Conservation (phyloP, 2,888 invertebrate species). For the Lottia scabra region DNA sequence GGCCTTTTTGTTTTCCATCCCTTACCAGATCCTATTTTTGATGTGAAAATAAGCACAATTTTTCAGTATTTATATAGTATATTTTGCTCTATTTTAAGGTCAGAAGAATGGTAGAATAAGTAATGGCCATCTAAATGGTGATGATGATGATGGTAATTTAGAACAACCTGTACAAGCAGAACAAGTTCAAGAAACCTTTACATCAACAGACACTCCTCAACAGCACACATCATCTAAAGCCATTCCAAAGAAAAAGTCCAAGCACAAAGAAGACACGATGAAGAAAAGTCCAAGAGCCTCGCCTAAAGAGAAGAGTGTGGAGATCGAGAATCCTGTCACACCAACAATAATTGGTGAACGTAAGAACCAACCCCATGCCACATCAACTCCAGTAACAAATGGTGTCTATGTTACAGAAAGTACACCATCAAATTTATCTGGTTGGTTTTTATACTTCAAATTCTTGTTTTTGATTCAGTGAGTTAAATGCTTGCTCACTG, state of each 20-base stretch:
- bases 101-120: not conserved
- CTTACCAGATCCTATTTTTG: too few species aligned
- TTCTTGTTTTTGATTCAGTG: too few species aligned
- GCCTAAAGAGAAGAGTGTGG: constrained; percentile 6
- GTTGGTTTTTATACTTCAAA: not conserved
- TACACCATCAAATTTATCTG: not conserved
- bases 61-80: too few species aligned
- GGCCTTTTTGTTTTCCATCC: too few species aligned
- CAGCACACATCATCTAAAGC: not conserved
- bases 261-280: not conserved
- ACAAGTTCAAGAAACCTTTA: not conserved
- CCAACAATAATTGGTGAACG: too few species aligned
- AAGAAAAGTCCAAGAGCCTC: not conserved
- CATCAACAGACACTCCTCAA: not conserved
- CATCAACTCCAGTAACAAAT: constrained; percentile 60
- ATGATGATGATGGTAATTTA: not conserved
- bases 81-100: not conserved
- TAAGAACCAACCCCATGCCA: constrained; percentile 45
- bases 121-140: not conserved
- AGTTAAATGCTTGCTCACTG: too few species aligned
- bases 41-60: too few species aligned
- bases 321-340: constrained; percentile 28
- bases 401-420: constrained; percentile 29
- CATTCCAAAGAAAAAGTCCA: not conserved
- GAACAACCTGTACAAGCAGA: not conserved